Percentiles rank a stretch among this genome's conserved stretches.
phyloP scores from a whole-genome alignment of 2,797 vertebrate genomes.

The Anguilla obscura region DNA sequence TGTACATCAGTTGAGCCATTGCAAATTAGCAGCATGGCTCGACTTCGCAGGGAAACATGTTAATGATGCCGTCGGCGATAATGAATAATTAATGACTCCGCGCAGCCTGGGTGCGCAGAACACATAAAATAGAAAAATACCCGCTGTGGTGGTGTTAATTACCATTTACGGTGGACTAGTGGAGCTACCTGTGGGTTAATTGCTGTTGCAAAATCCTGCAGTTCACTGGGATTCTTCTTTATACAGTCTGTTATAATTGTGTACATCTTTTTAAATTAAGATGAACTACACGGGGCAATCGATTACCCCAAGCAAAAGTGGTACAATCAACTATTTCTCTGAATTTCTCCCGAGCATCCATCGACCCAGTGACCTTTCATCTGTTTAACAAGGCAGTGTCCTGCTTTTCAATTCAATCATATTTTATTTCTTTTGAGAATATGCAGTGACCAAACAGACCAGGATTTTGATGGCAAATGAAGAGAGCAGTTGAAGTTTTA shows the following conservation, averaged over 20 bases:
- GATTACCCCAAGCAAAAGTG: background rate
- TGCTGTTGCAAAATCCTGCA: background rate
- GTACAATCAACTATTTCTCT: background rate
- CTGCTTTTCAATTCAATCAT: background rate
- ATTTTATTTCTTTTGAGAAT: background rate
- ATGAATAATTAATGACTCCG: background rate
- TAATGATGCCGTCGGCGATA: background rate
- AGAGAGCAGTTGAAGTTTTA: background rate
- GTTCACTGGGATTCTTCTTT: background rate
- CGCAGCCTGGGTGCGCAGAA: background rate
- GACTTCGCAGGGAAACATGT: background rate
- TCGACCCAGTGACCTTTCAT: background rate
- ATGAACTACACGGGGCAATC: background rate
- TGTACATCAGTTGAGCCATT: background rate
- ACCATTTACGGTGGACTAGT: background rate
- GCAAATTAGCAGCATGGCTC: background rate
- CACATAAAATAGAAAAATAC: background rate
- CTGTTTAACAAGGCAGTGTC: background rate
- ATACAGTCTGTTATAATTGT: background rate
- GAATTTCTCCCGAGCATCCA: background rate
- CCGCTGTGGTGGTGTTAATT: constrained; percentile 1
- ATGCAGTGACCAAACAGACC: background rate
- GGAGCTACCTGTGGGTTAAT: background rate
- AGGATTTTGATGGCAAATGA: background rate
- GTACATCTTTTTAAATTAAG: background rate